Percentiles rank a stretch among this genome's conserved stretches.
phyloP scores from a whole-genome alignment of 2,888 invertebrate species.

The Pyrgus malvae region DNA sequence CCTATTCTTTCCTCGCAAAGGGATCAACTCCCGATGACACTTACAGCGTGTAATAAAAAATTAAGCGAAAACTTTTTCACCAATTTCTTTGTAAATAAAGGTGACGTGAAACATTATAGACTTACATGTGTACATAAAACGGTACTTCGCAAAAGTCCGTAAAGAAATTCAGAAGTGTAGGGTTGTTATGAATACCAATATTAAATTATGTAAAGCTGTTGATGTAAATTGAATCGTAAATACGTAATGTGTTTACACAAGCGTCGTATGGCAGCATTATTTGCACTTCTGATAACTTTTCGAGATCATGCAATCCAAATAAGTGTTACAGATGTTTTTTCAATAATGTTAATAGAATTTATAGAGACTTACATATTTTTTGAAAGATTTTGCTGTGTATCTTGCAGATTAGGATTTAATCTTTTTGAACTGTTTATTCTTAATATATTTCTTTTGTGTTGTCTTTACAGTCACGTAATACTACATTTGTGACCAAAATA shows the following conservation, averaged over 20 bases:
- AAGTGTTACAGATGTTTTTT: not conserved
- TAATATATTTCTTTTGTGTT: too few relatives aligned
- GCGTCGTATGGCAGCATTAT: not conserved
- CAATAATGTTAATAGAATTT: too few relatives aligned
- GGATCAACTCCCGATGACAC: constrained; percentile 36
- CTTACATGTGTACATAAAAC: too few relatives aligned
- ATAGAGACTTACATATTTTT: too few relatives aligned
- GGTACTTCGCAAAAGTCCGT: too few relatives aligned
- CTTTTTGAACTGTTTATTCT: too few relatives aligned
- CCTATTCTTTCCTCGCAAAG: constrained; percentile 34
- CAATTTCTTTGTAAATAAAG: not conserved
- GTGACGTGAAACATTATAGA: too few relatives aligned
- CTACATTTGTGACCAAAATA: too few relatives aligned
- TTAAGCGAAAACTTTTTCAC: not conserved
- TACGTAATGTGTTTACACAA: constrained; percentile 4
- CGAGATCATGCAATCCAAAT: not conserved
- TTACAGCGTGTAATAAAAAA: constrained; percentile 20
- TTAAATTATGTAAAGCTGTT: not conserved
- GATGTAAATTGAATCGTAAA: constrained; percentile 3
- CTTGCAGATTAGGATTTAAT: too few relatives aligned
- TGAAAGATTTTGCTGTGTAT: too few relatives aligned
- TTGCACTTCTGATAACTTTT: constrained; percentile 1
- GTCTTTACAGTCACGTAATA: too few relatives aligned
- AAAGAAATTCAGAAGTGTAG: not conserved
- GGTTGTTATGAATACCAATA: not conserved